Conservation (phyloP, 2,888 invertebrate species). For the Rapana venosa region DNA sequence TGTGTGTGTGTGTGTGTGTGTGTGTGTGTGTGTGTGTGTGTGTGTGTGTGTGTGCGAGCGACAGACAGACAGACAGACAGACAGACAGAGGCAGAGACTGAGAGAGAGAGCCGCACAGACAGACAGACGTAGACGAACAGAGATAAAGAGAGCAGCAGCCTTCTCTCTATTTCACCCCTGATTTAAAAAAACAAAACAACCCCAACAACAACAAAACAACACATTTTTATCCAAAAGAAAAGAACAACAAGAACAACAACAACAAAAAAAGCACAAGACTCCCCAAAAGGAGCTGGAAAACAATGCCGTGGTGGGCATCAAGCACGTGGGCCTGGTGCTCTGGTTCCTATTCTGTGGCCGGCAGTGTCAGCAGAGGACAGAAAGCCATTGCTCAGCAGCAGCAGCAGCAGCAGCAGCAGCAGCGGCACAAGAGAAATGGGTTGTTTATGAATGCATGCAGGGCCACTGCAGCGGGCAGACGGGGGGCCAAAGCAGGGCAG, state of each 20-base stretch:
- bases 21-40: not conserved
- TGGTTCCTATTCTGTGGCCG: not conserved
- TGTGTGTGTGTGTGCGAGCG: not conserved
- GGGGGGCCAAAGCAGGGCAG: not conserved
- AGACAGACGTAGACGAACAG: not conserved
- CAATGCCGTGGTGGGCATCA: not conserved
- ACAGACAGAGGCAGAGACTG: too few species aligned
- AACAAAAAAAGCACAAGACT: too few species aligned
- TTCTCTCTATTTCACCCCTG: too few species aligned
- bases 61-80: not conserved
- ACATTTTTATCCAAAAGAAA: too few species aligned
- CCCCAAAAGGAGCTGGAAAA: too few species aligned
- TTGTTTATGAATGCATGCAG: conserved; percentile 1
- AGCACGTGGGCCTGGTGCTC: not conserved
- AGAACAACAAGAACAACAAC: too few species aligned
- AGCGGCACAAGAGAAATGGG: not conserved
- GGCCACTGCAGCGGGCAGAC: not conserved
- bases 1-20: not conserved
- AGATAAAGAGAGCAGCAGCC: too few species aligned
- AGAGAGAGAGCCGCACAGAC: not conserved
- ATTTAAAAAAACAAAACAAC: too few species aligned
- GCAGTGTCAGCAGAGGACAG: not conserved
- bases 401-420: too few species aligned
- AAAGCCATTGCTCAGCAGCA: not conserved
- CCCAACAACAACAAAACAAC: too few species aligned